Evolutionary conservation across 2,113 vertebrate species (phyloP).

Genomic region (Scophthalmus maximus): DNA sequence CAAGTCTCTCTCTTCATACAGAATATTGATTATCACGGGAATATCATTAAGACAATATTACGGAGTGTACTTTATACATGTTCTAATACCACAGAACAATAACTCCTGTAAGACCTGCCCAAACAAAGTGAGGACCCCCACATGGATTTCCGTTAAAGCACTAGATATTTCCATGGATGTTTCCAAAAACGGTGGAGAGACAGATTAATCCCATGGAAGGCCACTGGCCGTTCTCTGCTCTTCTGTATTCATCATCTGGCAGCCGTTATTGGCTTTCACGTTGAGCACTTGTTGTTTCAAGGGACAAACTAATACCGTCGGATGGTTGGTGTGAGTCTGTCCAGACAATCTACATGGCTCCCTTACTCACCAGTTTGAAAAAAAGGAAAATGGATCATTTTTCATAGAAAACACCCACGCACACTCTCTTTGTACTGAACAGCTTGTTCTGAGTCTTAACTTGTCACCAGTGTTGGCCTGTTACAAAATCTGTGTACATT

Average conservation of each 20-base stretch:
- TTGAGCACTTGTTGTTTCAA: background rate
- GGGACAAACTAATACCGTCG: background rate
- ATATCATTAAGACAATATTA: background rate
- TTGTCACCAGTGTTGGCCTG: background rate
- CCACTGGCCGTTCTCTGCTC: background rate
- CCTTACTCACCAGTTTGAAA: conserved; percentile 32
- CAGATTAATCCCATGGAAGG: background rate
- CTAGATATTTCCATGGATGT: background rate
- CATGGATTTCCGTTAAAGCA: background rate
- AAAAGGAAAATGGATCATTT: conserved; percentile 48
- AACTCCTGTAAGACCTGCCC: background rate
- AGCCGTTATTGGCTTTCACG: background rate
- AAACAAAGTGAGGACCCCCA: background rate
- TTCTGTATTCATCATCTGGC: background rate
- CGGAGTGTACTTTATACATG: background rate
- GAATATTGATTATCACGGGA: background rate
- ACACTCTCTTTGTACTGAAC: conserved; percentile 44
- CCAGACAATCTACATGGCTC: conserved; percentile 3
- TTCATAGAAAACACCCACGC: conserved; percentile 52
- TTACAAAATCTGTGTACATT: conserved; percentile 15
- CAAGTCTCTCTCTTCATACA: background rate
- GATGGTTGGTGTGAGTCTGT: background rate
- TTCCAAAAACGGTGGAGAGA: background rate
- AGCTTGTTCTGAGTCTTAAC: conserved; percentile 32
- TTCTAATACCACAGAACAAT: background rate